Evolutionary conservation across 2,888 invertebrate species (phyloP).

Genomic region (Ethmia dodecea): DNA sequence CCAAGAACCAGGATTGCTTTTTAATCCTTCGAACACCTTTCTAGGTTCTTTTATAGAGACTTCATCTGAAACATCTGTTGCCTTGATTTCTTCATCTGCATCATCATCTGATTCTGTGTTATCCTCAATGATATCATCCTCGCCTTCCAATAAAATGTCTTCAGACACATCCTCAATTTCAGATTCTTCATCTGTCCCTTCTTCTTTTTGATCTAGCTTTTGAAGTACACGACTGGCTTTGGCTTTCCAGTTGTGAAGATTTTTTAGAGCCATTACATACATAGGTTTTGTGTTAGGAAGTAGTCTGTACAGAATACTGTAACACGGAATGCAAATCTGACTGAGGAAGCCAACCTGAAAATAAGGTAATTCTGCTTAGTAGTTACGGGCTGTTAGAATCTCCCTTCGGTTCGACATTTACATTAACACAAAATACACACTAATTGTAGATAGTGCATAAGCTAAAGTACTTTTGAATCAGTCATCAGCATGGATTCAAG

Average conservation of each 20-base stretch:
- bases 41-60: neutral
- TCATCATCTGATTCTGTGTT: neutral
- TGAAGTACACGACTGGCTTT: slow-evolving; percentile 23
- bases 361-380: no score
- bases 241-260: slow-evolving; percentile 44
- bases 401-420: no score
- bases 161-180: slow-evolving; percentile 6
- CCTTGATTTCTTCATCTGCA: neutral
- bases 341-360: slow-evolving; percentile 86
- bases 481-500: no score
- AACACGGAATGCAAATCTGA: slow-evolving; percentile 90
- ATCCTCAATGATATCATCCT: neutral
- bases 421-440: no score
- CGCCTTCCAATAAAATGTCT: neutral
- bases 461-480: no score
- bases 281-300: slow-evolving; percentile 85
- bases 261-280: slow-evolving; percentile 81
- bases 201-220: neutral
- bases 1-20: neutral
- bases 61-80: neutral
- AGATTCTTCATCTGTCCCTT: slow-evolving; percentile 3
- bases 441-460: no score
- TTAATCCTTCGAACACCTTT: neutral
- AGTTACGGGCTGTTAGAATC: no score
- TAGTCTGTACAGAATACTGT: slow-evolving; percentile 80